Evolutionary conservation across 2,888 invertebrate species (phyloP), one percentile per base, ranked within the genome.

Genomic region (Antitype chi): DNA sequence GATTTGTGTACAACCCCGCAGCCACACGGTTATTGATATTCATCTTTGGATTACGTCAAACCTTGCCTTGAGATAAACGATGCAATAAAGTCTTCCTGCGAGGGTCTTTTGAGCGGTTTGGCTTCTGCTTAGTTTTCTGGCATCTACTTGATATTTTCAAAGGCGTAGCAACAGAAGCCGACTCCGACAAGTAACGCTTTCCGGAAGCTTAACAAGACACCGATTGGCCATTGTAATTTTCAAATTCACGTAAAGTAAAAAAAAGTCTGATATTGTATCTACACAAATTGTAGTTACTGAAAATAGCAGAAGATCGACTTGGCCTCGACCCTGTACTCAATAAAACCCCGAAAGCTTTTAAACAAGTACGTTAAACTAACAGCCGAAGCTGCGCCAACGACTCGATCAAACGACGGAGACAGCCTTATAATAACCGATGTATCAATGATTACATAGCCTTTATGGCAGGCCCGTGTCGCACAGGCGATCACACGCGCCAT

Each of bases 1-100:
- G 90, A 90, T 90, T 90, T 91, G 91, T 91, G 88, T 91, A 91
- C 91, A 89, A 90, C 86, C 89, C 89, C 85, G 82, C 85, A 86
- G 82, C 85, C 82, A 87, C 87, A 85, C 83, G 80, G 82, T 87
- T 89, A 88, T 88, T 89, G 86, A 89, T 90, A 91, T 90, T 86
- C 89, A 88, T 89, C 89, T 88, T 81, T 81, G 79, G 78, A 80
- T 84, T 78, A 83, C 80, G 75, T 79, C 74, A 75, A 79, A 66
- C 57, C 73, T 57, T 69, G 43, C 63, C 62, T 59, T 53, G 13
- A 63, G 15, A 66, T 63, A 63, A 57, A 60, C 57, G 13, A 63
- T 47, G 60, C 68, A 70, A 11, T n/a, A 43, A 49, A 43, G 2
- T 47, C n/a, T 17, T 67, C 28, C 20, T 57, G n/a, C 13, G n/a